A percentile compares a stretch with the other conserved stretches of the same genome.
Conservation (phyloP, 2,797 vertebrate species). For the Falco concolor region DNA sequence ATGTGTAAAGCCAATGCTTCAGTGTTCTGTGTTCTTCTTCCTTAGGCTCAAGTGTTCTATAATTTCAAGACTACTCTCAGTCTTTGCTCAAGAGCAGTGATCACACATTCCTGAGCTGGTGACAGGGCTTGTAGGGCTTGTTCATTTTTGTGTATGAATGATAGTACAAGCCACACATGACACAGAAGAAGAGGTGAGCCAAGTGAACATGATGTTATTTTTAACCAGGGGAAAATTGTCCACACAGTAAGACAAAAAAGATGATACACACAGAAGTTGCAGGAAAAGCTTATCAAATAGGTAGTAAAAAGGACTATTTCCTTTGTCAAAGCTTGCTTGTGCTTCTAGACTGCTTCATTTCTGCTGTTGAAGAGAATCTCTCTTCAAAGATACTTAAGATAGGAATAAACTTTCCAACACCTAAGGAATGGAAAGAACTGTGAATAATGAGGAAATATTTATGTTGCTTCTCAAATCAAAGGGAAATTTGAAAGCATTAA, state of each 20-base stretch:
- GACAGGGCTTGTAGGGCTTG: not conserved
- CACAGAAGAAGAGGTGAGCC: not conserved
- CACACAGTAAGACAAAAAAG: not conserved
- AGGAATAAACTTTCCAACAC: not conserved
- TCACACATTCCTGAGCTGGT: not conserved
- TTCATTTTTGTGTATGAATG: not conserved
- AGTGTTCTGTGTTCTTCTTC: not conserved
- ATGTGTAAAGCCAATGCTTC: not conserved
- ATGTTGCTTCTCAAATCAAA: constrained; percentile 63
- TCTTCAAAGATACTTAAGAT: constrained; percentile 50
- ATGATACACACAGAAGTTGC: not conserved
- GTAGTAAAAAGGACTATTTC: not conserved
- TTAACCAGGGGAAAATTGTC: not conserved
- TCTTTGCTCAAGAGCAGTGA: not conserved
- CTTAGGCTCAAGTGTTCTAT: not conserved
- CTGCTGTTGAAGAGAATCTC: not conserved
- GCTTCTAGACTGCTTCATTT: constrained; percentile 15
- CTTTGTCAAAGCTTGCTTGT: constrained; percentile 8
- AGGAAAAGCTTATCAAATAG: constrained; percentile 38
- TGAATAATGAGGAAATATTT: constrained; percentile 66
- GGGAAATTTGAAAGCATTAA: constrained; percentile 57
- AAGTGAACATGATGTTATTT: not conserved
- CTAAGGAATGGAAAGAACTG: constrained; percentile 14
- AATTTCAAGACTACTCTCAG: not conserved
- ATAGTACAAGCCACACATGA: not conserved